Base-by-base conservation (phyloP, 2,888 invertebrate species). In the Pyrochroa serraticornis region DNA sequence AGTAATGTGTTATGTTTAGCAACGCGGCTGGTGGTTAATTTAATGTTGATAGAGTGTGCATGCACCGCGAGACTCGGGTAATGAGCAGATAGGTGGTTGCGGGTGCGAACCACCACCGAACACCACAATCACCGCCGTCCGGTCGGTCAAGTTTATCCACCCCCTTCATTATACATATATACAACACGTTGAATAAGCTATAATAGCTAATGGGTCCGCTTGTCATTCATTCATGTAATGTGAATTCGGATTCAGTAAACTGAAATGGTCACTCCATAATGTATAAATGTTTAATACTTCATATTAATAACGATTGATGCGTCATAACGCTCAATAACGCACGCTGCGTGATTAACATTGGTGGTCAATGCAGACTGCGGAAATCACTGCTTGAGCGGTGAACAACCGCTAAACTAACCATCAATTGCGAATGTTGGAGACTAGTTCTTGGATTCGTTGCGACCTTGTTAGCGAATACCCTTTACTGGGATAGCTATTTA, bases 1-100 rank as follows among this genome's bases (percentile, higher is more conserved):
- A 45, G 63, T 63, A 63, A 64, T 60, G 62, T 59, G 65, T 53
- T 58, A 56, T 66, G 68, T 65, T 65, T 65, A 66, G 65, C 48
- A 66, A 54, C 58, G 62, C 63, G 63, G 66, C 60, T 43, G 64
- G 64, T 63, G 68, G 71, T 71, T 72, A 71, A 73, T 73, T 73
- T 70, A 69, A 70, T 69, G 72, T 72, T 71, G 72, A 73, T 72
- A 65, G 69, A 73, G 71, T 71, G 70, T 65, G 67, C 70, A 64
- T 67, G 67, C 63, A 66, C 64, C 70, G 66, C 67, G 66, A 66
- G 65, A 55, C 63, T 62, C 66, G 56, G 67, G 69, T 74, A 74
- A 73, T 73, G 72, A 73, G 70, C 70, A 69, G 71, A 72, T 63
- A 63, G 66, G 63, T 64, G 67, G 71, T 68, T 68, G 71, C 60